Percentiles rank a stretch among this genome's conserved stretches.
Evolutionary conservation across 2,888 invertebrate species (phyloP).

Genomic region (Branchipolynoe longqiensis): DNA sequence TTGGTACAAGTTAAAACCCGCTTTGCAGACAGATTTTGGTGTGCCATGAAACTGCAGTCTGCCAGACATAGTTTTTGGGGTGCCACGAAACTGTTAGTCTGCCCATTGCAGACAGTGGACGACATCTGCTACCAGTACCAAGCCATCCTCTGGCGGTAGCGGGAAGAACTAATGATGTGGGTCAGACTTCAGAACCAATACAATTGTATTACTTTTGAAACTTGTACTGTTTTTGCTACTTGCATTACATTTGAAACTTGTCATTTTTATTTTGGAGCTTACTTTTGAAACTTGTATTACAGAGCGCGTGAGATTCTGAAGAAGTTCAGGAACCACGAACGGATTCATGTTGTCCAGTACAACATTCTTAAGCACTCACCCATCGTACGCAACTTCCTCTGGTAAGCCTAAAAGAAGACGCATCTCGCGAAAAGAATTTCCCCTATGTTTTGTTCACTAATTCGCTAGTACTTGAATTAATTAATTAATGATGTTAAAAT

Average conservation of each 20-base stretch:
- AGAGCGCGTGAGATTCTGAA: constrained; percentile 31
- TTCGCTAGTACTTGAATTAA: no score
- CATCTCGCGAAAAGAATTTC: neutral
- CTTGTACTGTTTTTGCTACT: neutral
- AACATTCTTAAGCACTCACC: constrained; percentile 31
- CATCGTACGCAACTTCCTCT: neutral
- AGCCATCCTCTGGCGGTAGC: neutral
- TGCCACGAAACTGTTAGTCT: no score
- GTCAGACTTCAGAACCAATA: neutral
- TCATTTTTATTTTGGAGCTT: neutral
- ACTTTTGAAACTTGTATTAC: neutral
- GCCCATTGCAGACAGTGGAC: no score
- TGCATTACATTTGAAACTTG: neutral
- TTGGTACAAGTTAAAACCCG: no score
- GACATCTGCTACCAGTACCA: no score
- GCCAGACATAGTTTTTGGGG: no score
- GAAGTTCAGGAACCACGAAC: constrained; percentile 10
- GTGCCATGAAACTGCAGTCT: no score
- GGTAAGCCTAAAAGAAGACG: constrained; percentile 21
- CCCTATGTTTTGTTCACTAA: no score
- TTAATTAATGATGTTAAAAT: no score
- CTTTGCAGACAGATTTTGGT: no score
- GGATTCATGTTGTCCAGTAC: neutral
- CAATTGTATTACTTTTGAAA: neutral
- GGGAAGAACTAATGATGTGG: no score